Evolutionary conservation across 2,888 invertebrate species (phyloP), one percentile per base, ranked within the genome.

Genomic region (Philonicus albiceps): DNA sequence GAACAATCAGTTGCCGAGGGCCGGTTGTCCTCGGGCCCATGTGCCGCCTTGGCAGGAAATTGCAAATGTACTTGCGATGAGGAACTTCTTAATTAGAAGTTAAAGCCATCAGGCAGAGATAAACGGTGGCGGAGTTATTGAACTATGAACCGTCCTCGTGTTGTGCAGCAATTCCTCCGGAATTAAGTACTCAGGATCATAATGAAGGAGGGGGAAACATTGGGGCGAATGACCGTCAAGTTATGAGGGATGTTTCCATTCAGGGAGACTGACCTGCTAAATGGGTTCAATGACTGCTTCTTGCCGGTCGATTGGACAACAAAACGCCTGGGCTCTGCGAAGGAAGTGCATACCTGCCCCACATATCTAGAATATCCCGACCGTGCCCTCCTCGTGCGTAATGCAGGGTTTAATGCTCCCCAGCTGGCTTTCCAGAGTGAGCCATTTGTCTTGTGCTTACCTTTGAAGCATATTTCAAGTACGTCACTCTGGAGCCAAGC

Each of bases 201-300:
- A 55, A 81, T 55, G 22, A 55, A 19, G 13, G 53, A 34, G 81
- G 81, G 64, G 81, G 64, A 64, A 55, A 81, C 55, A 64, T 34
- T 19, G 22, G 34, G 81, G 81, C 81, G 53, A 81, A 81, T 81
- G 81, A 81, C 81, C 81, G 81, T 11, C 78, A 22, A 55, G 81
- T 55, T 81, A 81, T 81, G 84, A 84, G 84, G 84, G 84, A 84
- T 84, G 84, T 84, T 84, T 74, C 16, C 74, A 40, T 27, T 43
- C 16, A 73, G 72, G 84, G 22, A 84, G 72, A 84, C 31, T 84
- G 84, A 73, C 73, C 84, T 73, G 40, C n/a, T 40, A 73, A 64
- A 73, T 73, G 84, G 73, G 84, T 84, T 84, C 84, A 84, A 73
- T 73, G 84, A 84, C 84, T 84, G 84, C 22, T 84, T 72, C 73